These are phyloP conservation scores for Alces alces DNA, from an alignment of 2,113 vertebrate genomes.

Conservation along the genomic window DNA sequence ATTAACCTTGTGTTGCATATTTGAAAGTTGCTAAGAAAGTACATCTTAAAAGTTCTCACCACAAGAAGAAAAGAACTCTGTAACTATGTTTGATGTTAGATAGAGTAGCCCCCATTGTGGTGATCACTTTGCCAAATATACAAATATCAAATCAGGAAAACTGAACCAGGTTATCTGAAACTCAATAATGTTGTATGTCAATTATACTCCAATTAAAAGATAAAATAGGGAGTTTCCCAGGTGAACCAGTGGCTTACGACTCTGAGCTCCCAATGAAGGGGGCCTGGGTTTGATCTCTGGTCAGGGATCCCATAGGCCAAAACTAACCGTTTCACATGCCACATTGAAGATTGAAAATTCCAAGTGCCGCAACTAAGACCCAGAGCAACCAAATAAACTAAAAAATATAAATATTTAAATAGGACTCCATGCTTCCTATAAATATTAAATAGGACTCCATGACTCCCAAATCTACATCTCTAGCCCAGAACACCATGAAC, in stretches of 20 bases:
- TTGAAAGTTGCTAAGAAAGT: not conserved
- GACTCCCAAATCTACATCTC: not conserved
- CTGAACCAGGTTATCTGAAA: not conserved
- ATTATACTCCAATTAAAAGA: not conserved
- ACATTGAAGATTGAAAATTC: not conserved
- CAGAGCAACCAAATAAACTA: rapidly evolving
- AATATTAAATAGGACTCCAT: not conserved
- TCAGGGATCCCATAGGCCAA: not conserved
- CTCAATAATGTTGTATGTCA: not conserved
- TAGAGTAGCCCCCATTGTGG: not conserved
- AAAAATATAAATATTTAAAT: not conserved
- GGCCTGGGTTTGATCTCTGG: not conserved
- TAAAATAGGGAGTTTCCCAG: not conserved
- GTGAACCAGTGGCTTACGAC: not conserved
- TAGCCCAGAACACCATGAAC: rapidly evolving
- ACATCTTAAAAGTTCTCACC: not conserved
- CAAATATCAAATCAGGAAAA: not conserved
- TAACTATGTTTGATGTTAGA: too few species aligned
- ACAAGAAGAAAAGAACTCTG: not conserved
- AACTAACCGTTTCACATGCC: not conserved
- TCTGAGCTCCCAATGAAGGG: not conserved
- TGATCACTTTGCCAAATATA: not conserved
- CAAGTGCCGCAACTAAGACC: not conserved
- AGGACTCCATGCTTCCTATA: not conserved
- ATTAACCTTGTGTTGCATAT: not conserved